Base-by-base conservation (phyloP, 2,888 invertebrate genomes). In the Phorcus lineatus region DNA sequence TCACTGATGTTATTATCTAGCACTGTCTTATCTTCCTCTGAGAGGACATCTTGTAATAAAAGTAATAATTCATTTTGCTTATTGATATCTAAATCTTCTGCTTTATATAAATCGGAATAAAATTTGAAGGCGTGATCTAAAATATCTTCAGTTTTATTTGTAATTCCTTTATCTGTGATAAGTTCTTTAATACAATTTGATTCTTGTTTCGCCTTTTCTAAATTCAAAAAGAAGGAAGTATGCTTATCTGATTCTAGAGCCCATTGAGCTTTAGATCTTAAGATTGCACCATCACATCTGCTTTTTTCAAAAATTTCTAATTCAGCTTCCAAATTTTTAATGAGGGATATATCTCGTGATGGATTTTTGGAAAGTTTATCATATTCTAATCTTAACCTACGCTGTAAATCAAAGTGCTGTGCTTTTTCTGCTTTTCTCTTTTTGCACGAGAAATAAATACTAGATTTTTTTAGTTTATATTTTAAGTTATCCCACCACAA, bases 401-500 rank as follows among this genome's bases (percentile, higher is more conserved):
- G 47, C 13, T 47, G 47, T 47, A 47, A 47, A 47, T 47, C 47
- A 47, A 47, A 47, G 13, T 47, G 47, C 47, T 47, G 47, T 47
- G 47, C 47, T 47, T 13, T 6, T 31, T 55, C 47, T 22, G n/a
- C 31, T 53, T 77, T 53, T 11, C 1, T 17, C 62, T 36, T 74
- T 16, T 40, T 77, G 52, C 74, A 28, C 17, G 77, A 31, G 47
- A 24, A 79, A 74, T 17, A n/a, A 7, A 62, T 66, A 19, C 70
- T 28, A 57, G 52, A 70, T 31, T 70, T 57, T 54, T 79, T 81
- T 13, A 77, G 24, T 16, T 53, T 55, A 57, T 79, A 81, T 79
- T 80, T 82, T 11, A 82, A 53, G 74, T 77, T 77, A 62, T 77
- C 82, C 82, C 77, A 82, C 82, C 77, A 82, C 2, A 80, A 28